Conservation (phyloP, 2,113 vertebrate species). For the Sisor rabdophorus region DNA sequence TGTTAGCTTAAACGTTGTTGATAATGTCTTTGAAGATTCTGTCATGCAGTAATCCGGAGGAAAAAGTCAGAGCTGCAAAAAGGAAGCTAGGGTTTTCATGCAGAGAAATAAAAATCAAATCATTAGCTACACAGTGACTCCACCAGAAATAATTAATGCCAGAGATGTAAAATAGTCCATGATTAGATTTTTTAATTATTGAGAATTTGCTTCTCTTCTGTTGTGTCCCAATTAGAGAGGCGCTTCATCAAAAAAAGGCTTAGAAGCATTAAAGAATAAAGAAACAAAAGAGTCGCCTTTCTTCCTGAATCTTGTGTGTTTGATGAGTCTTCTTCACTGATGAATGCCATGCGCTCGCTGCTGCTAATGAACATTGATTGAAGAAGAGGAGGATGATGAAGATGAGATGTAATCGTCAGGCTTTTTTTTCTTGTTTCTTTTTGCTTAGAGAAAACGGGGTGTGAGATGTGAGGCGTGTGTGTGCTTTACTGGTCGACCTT, state of each 20-base stretch:
- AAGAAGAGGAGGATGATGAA: conserved; percentile 13
- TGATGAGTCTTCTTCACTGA: conserved; percentile 59
- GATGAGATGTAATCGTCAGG: conserved; percentile 21
- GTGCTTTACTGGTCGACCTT: conserved; percentile 41
- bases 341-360: conserved; percentile 50
- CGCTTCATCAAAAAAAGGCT: conserved; percentile 67
- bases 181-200: conserved; percentile 81
- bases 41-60: conserved; percentile 13
- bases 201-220: conserved; percentile 71
- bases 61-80: conserved; percentile 16
- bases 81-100: too few relatives aligned
- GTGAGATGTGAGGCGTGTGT: conserved; percentile 5
- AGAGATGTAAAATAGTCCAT: conserved; percentile 73
- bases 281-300: conserved; percentile 50
- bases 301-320: conserved; percentile 48
- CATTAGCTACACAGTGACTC: conserved; percentile 61
- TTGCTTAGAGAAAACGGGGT: background rate
- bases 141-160: conserved; percentile 69
- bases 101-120: conserved; percentile 65
- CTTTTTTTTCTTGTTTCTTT: background rate
- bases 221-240: conserved; percentile 73
- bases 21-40: conserved; percentile 9
- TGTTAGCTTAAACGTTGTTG: background rate
- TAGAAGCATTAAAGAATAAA: conserved; percentile 59
- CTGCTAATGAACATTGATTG: conserved; percentile 61